Base-by-base conservation (phyloP, 2,888 invertebrate species). In the Antitype chi region DNA sequence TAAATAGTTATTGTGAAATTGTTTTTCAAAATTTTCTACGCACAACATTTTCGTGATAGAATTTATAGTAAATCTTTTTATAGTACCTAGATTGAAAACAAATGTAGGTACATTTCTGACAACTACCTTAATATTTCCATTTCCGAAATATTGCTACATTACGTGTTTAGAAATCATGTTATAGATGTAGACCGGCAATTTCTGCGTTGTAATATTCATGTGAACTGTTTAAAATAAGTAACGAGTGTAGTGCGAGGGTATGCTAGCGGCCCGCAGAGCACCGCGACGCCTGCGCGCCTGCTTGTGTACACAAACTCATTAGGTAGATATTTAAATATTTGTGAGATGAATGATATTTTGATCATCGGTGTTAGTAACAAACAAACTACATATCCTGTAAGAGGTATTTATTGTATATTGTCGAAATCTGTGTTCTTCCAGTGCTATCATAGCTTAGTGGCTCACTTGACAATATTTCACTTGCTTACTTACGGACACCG, bases 361-460 rank as follows among this genome's bases (percentile, higher is more conserved):
- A 91, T 91, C 82, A 86, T 94, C 90, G 93, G 89, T 95, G 94
- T 94, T 95, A 94, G 94, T 91, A 92, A 93, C 92, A 92, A 93
- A 90, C 89, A 92, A 93, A 90, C 89, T 94, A 94, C 94, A 96
- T 96, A 95, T 96, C 94, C 86, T 93, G 89, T 85, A 85, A 85
- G 85, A 91, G 76, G 86, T 91, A 90, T 89, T 91, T 89, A 82
- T 88, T 91, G 87, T 92, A 91, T 91, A 90, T 92, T 91, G 91
- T 93, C 89, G 86, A 93, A 94, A 94, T 94, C 94, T 95, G 91
- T 95, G 95, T 95, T 95, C 96, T 95, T 96, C 95, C 95, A 95
- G 88, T 91, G 91, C 92, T 94, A 88, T 92, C 91, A 85, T 94
- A 94, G 94, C 92, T 92, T 94, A 93, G 92, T 90, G 85, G 89